phyloP scores from a whole-genome alignment of 2,113 vertebrate genomes.

The Mustelus asterias region DNA sequence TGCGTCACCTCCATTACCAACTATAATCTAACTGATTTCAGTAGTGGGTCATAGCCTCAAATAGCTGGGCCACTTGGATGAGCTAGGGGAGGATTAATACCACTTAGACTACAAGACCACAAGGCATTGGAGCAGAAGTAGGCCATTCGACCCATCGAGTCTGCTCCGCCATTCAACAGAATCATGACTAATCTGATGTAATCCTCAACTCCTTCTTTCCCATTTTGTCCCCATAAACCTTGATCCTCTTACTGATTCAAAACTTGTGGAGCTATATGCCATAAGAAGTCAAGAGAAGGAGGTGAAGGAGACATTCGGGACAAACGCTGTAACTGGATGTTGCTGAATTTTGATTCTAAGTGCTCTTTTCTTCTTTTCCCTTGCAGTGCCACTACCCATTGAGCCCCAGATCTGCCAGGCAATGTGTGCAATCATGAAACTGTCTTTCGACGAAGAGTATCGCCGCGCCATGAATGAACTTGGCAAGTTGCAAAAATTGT shows the following conservation, averaged over 20 bases:
- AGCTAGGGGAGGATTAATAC: not conserved
- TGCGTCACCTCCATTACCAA: not conserved
- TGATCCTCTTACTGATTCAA: too few relatives aligned
- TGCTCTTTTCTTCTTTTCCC: not conserved
- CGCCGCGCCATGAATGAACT: constrained; percentile 91
- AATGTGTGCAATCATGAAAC: constrained; percentile 90
- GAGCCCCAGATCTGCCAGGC: constrained; percentile 96
- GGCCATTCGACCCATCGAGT: too few relatives aligned
- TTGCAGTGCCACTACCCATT: constrained; percentile 72
- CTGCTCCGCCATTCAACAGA: too few relatives aligned
- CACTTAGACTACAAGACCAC: not conserved
- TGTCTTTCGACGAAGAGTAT: constrained; percentile 94
- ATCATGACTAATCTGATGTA: too few relatives aligned
- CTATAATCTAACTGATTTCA: not conserved
- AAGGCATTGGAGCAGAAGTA: too few relatives aligned
- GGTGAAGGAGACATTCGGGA: not conserved
- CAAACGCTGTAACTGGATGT: not conserved
- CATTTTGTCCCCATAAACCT: too few relatives aligned
- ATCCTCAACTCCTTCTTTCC: too few relatives aligned
- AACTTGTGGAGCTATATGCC: not conserved
- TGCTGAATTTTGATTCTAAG: not conserved
- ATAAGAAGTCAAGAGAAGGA: not conserved
- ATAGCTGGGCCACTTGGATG: not conserved
- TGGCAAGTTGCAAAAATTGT: constrained; percentile 55
- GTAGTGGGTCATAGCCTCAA: too few relatives aligned